phyloP scores from a whole-genome alignment of 2,113 vertebrate genomes.

The Cacatua alba region DNA sequence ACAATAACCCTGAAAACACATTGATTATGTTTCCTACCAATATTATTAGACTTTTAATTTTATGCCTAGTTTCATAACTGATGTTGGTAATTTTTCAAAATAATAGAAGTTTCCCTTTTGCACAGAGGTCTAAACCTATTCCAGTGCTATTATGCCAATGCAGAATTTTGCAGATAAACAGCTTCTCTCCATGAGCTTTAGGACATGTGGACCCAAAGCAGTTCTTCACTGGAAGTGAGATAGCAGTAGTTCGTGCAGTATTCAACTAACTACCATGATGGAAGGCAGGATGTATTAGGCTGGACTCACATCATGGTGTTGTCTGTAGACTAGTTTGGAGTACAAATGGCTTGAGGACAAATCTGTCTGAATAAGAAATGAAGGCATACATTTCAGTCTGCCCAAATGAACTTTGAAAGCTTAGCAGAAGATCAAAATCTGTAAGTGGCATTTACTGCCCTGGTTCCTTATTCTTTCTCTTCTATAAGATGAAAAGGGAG shows the following conservation, averaged over 20 bases:
- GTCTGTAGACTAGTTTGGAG: background rate
- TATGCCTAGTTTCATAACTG: background rate
- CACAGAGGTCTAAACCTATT: background rate
- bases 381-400: background rate
- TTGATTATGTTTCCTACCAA: background rate
- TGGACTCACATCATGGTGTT: background rate
- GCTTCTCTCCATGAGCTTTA: fast-evolving
- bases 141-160: background rate
- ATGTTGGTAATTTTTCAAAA: background rate
- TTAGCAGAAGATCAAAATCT: background rate
- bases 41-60: background rate
- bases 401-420: background rate
- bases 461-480: background rate
- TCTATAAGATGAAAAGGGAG: background rate
- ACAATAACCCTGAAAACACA: background rate
- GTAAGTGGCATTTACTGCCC: background rate
- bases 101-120: background rate
- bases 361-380: background rate
- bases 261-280: background rate
- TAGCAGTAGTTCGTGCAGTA: background rate
- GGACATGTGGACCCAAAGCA: background rate
- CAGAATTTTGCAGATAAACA: background rate
- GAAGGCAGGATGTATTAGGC: background rate
- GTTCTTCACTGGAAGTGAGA: background rate
- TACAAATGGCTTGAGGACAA: background rate